Base-by-base conservation (phyloP, 2,113 vertebrate species). In the Phaethornis superciliosus region DNA sequence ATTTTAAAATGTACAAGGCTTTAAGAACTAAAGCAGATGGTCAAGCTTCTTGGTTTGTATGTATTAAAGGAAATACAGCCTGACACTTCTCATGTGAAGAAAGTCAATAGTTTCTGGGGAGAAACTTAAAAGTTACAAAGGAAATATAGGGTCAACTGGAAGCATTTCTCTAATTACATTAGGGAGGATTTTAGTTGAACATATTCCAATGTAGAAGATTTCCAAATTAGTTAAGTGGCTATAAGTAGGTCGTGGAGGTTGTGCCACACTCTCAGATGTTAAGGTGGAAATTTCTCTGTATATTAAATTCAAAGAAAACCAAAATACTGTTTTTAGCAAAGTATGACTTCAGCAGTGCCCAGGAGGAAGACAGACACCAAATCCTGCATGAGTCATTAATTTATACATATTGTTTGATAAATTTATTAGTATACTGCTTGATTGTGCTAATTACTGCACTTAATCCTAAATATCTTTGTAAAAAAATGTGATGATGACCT, bases 11-110 rank as follows among this genome's bases (percentile, higher is more conserved):
- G 55, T 88, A 22, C 0, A 78, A 44, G 33, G 32, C 80, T 88
- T 95, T 74, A 83, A 91, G 87, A 94, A 86, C 93, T 93, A 85
- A 92, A 94, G 75, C 84, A 91, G 77, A 59, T 94, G 80, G 78
- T 83, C 51, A 54, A 20, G 60, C 65, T 88, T 82, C 71, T 94
- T 93, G 91, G 51, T 88, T 93, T 94, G 79, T 85, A 51, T 86
- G 59, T 74, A 49, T 90, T 90, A 86, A 91, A 90, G 49, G 74
- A 90, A 88, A 75, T 81, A 78, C 18, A 83, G 67, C 55, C 56
- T 90, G 81, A 74, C n/a, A 20, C 47, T 77, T 85, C 54, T 51
- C 44, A 49, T 42, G 7, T 90, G 76, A 88, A 58, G 47, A 80
- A 85, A 85, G 67, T 40, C 54, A 68, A 12, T 65, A 80, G 37